Base-by-base conservation (phyloP, 1,140 invertebrate species). In the Eciton burchellii region DNA sequence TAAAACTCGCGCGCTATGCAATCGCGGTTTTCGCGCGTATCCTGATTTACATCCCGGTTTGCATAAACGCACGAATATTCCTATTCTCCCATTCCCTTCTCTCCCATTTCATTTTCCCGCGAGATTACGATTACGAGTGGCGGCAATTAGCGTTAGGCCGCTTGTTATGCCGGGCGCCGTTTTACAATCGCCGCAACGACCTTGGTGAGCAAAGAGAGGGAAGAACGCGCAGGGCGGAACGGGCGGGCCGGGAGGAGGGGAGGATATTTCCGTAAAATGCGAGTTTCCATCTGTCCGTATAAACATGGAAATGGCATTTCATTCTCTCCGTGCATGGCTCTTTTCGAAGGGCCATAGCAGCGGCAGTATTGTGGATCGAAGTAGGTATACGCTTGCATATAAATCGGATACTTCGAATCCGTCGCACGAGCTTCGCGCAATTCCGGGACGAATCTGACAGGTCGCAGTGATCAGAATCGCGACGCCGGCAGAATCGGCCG, bases 271-370 rank as follows among this genome's bases (percentile, higher is more conserved):
- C 4, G 24, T 14, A 16, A 74, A 74, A 62, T 62, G 21, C 24
- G 19, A 76, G 26, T 76, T 63, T 52, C 19, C 26, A 52, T 76
- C 11, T 72, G 41, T 29, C 9, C 19, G 12, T 63, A 65, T 65
- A 76, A 76, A 76, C 72, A 63, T 52, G 41, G 19, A 73, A 60
- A 73, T 60, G 59, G 26, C 9, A 52, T 43, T 76, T 52, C 16
- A 65, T 76, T 52, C 54, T 54, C 52, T 26, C 43, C n/a, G 8
- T n/a, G 26, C 6, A 19, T 14, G n/a, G 12, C 49, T n/a, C 56
- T 62, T 62, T 49, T 63, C 14, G 26, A 21, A 76, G 35, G 12
- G 26, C n/a, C 12, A 35, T 35, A 62, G 9, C 26, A 24, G 21
- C 35, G 45, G 21, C 35, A 26, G 63, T 63, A 52, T 24, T 49